phyloP scores from a whole-genome alignment of 2,113 vertebrate species.

The Equus quagga region DNA sequence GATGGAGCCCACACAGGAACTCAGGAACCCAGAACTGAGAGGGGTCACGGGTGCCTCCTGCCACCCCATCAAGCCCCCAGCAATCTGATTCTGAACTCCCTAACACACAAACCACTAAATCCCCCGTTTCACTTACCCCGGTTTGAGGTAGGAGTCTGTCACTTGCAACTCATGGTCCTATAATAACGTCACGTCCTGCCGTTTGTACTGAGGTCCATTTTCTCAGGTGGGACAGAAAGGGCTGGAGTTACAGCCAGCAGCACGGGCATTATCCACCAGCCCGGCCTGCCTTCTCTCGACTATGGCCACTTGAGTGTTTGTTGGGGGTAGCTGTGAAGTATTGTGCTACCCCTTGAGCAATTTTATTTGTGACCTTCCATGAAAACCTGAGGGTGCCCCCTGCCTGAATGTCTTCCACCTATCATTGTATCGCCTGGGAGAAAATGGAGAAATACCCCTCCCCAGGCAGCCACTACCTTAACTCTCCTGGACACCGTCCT shows the following conservation, averaged over 20 bases:
- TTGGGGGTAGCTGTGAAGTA: neutral
- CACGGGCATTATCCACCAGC: accelerated
- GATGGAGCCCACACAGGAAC: neutral
- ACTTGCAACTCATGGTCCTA: too few relatives aligned
- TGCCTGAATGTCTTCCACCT: neutral
- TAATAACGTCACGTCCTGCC: accelerated
- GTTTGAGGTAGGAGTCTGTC: neutral
- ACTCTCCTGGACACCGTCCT: neutral
- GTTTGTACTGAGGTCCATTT: accelerated
- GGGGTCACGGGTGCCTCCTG: neutral
- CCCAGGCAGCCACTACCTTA: neutral
- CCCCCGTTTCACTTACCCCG: neutral
- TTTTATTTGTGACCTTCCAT: neutral
- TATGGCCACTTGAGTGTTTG: neutral
- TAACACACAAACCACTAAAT: neutral
- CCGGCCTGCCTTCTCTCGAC: accelerated
- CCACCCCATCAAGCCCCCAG: accelerated
- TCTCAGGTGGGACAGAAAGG: neutral
- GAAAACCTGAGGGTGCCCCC: neutral
- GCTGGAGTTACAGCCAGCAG: too few relatives aligned
- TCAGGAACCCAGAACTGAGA: neutral
- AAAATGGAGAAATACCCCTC: neutral
- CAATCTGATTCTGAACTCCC: neutral
- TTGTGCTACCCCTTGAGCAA: accelerated
- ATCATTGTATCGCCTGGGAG: neutral